Evolutionary conservation across 2,113 vertebrate genomes (phyloP), one percentile per base, ranked within the genome.

Genomic region (Zosterops pallidus): DNA sequence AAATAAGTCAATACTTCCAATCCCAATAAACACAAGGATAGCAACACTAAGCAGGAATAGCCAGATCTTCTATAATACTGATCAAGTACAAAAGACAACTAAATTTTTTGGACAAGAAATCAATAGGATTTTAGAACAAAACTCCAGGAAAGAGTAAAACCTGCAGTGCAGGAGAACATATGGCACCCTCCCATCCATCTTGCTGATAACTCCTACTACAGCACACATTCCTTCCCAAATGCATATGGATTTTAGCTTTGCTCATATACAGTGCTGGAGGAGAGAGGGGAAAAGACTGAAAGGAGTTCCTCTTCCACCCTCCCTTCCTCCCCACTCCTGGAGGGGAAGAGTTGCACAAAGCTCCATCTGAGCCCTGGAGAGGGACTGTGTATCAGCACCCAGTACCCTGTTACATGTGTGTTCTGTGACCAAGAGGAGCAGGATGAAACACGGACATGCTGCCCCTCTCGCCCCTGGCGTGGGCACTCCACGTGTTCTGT

Each of bases 141-240:
- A 80, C 78, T 88, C 63, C 37, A 79, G 67, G 49, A 78, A 94
- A 65, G 46, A 91, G 31, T 90, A 77, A 93, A 96, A 90, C 88
- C 88, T 93, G 79, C 67, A 83, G 67, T 83, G 50, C 83, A 92
- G 67, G 39, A 91, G 92, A 96, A 92, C 90, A 94, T 90, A 95
- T 65, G 82, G 90, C 55, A 90, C 23, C 39, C 53, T 93, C 85
- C 75, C 88, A 88, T 83, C 59, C 83, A 90, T 68, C 85, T 83
- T 15, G 5, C 71, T 90, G 85, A 28, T 83, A 83, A 88, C 95
- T 94, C 92, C 92, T 68, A 95, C 92, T 95, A 57, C 20, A 3
- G 79, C 75, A 86, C n/a, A 82, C 42, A 42, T 69, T 90, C 76
- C 71, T 86, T 46, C 63, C 55, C 49, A 88, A 74, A 70, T 5